phyloP scores from a whole-genome alignment of 1,140 invertebrate species.

The Nasonia longicornis region DNA sequence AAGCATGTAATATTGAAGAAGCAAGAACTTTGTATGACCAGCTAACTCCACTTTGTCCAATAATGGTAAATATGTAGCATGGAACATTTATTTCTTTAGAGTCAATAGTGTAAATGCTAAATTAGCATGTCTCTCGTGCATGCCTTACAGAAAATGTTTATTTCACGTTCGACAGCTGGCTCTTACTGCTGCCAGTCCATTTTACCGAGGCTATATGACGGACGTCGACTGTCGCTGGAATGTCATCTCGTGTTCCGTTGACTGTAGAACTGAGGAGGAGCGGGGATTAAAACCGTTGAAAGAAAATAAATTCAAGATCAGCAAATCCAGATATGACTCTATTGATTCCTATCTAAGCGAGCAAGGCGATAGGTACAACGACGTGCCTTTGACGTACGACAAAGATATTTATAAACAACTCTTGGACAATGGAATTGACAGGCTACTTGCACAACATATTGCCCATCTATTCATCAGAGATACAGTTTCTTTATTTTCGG shows the following conservation, averaged over 20 bases:
- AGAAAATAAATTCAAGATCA: slow-evolving; percentile 86
- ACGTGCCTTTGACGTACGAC: slow-evolving; percentile 91
- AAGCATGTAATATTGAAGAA: slow-evolving; percentile 97
- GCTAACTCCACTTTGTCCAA: slow-evolving; percentile 95
- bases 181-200: slow-evolving; percentile 94
- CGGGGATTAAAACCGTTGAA: slow-evolving; percentile 83
- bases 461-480: slow-evolving; percentile 99
- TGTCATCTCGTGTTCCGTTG: slow-evolving; percentile 94
- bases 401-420: slow-evolving; percentile 85
- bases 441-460: slow-evolving; percentile 91
- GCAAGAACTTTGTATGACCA: slow-evolving; percentile 97
- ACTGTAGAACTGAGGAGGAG: slow-evolving; percentile 96
- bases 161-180: slow-evolving; percentile 79
- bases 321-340: slow-evolving; percentile 97
- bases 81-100: slow-evolving; percentile 24
- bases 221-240: slow-evolving; percentile 98
- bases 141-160: slow-evolving; percentile 59
- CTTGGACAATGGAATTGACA: slow-evolving; percentile 89
- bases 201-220: slow-evolving; percentile 92
- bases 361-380: slow-evolving; percentile 90
- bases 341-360: slow-evolving; percentile 97
- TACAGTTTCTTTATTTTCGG: slow-evolving; percentile 94
- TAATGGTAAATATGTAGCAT: slow-evolving; percentile 80
- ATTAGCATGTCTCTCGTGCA: slow-evolving; percentile 51
- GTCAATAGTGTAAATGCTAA: slow-evolving; percentile 34